A percentile compares a stretch with the other conserved stretches of the same genome.
Evolutionary conservation across 2,113 vertebrate species (phyloP).

Genomic region (Mobula birostris): DNA sequence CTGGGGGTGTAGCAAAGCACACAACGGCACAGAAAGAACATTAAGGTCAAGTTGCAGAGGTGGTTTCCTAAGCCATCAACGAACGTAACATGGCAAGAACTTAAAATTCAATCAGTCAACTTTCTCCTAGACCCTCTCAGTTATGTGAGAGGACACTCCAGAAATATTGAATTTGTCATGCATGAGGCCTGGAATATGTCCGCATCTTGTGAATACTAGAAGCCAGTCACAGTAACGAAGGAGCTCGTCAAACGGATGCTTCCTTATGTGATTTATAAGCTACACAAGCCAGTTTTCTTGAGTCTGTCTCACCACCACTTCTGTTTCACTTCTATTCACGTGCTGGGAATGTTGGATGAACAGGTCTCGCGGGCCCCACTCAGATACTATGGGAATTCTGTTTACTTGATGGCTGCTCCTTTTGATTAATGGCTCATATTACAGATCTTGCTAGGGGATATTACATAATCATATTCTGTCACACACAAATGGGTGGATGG

Average conservation of each 20-base stretch:
- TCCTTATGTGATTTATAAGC: neutral
- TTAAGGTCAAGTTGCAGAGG: neutral
- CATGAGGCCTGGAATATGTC: neutral
- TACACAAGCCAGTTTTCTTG: neutral
- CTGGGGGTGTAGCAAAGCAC: neutral
- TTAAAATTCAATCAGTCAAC: neutral
- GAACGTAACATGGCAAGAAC: neutral
- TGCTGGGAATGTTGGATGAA: neutral
- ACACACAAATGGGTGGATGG: conserved; percentile 56
- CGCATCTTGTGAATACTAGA: conserved; percentile 16
- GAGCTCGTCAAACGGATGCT: conserved; percentile 9
- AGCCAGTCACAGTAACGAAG: neutral
- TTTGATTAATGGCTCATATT: conserved; percentile 61
- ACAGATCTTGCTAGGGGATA: conserved; percentile 61
- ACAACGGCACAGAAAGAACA: neutral
- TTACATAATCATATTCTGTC: conserved; percentile 67
- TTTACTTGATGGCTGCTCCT: conserved; percentile 46
- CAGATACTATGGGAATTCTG: neutral
- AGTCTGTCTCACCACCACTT: neutral
- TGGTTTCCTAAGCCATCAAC: neutral
- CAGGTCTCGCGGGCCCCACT: neutral
- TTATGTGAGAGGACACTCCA: neutral
- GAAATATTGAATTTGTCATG: neutral
- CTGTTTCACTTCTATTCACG: neutral
- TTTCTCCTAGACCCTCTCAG: neutral